Evolutionary conservation across 2,888 invertebrate genomes (phyloP).

Genomic region (Cremastobaeus sp.): DNA sequence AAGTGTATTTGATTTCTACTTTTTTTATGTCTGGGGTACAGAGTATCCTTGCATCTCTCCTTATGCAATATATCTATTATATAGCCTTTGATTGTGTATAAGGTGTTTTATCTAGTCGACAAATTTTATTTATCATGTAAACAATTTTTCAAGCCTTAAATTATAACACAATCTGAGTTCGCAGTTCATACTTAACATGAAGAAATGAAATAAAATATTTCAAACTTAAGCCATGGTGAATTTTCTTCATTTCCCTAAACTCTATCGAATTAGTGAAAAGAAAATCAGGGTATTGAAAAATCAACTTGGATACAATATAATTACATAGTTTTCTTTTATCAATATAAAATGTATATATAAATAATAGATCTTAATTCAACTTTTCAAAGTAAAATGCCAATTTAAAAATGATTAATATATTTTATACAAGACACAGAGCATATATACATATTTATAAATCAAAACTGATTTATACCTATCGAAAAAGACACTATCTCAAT

Average conservation of each 20-base stretch:
- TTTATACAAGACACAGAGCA: conserved; percentile 28
- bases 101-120: no score
- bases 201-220: conserved; percentile 24
- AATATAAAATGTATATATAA: background rate
- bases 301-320: no score
- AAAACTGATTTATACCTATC: background rate
- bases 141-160: conserved; percentile 27
- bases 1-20: conserved; percentile 61
- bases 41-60: no score
- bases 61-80: no score
- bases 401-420: conserved; percentile 19
- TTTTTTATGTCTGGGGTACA: no score
- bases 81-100: no score
- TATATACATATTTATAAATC: conserved; percentile 34
- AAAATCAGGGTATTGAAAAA: conserved; percentile 2
- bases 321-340: conserved; percentile 1
- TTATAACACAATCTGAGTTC: conserved; percentile 26
- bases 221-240: no score
- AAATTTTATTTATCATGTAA: no score
- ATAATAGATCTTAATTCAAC: no score
- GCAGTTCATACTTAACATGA: conserved; percentile 11
- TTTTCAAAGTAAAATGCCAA: conserved; percentile 3
- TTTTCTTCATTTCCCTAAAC: conserved; percentile 2
- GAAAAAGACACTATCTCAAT: background rate
- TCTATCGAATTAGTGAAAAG: no score